Conservation (phyloP, 2,797 vertebrate species). For the Xenopus petersii region DNA sequence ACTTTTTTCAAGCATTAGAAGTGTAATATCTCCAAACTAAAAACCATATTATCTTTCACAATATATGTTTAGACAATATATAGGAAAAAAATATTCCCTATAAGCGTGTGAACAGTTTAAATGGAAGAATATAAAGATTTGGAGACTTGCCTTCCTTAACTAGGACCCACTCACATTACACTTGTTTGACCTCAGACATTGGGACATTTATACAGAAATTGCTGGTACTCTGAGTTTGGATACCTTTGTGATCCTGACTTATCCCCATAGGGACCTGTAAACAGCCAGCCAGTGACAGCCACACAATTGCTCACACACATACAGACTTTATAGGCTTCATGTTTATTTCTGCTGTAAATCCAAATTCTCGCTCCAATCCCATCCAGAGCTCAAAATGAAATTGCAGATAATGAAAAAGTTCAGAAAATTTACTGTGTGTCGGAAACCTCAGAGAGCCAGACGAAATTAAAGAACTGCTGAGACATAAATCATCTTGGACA, state of each 20-base stretch:
- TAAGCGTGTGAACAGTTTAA: neutral
- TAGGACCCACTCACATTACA: neutral
- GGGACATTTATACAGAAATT: neutral
- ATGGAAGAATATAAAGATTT: neutral
- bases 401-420: constrained; percentile 83
- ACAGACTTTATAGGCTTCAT: constrained; percentile 76
- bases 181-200: neutral
- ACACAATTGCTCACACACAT: constrained; percentile 79
- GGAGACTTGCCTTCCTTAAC: neutral
- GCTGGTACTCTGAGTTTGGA: constrained; percentile 13
- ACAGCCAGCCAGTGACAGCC: constrained; percentile 77
- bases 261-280: constrained; percentile 75
- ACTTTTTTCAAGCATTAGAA: too few species aligned
- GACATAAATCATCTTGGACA: constrained; percentile 77
- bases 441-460: constrained; percentile 79
- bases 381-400: constrained; percentile 78
- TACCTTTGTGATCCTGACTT: constrained; percentile 58
- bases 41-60: too few species aligned
- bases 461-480: constrained; percentile 80
- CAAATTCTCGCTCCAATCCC: constrained; percentile 75
- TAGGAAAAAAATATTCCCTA: too few species aligned
- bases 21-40: too few species aligned
- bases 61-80: too few species aligned
- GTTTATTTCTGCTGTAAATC: constrained; percentile 81
- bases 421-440: constrained; percentile 80